phyloP scores from a whole-genome alignment of 2,797 vertebrate species.

The Microcaecilia unicolor region DNA sequence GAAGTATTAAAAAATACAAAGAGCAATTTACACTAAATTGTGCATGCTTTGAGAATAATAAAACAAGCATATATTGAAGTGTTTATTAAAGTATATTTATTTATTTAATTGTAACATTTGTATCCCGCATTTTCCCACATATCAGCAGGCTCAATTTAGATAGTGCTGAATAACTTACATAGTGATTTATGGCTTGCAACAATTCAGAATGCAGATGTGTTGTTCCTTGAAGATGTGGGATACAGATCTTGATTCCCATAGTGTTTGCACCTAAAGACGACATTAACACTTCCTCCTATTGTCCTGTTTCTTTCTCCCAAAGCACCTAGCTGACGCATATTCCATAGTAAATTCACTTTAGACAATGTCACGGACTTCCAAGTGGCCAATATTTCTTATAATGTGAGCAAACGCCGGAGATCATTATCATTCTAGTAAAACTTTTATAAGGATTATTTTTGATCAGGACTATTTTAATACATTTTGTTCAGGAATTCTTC shows the following conservation, averaged over 20 bases:
- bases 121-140: too few relatives aligned
- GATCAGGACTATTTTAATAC: too few relatives aligned
- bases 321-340: conserved; percentile 52
- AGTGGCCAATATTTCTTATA: conserved; percentile 22
- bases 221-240: conserved; percentile 22
- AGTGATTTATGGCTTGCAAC: too few relatives aligned
- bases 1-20: too few relatives aligned
- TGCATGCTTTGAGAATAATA: too few relatives aligned
- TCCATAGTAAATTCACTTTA: conserved; percentile 19
- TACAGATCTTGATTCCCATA: conserved; percentile 28
- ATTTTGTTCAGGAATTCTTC: too few relatives aligned
- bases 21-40: too few relatives aligned
- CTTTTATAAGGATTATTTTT: conserved; percentile 12
- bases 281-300: conserved; percentile 61
- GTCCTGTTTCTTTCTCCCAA: conserved; percentile 37
- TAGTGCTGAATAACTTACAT: too few relatives aligned
- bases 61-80: too few relatives aligned
- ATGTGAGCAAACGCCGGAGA: conserved; percentile 33
- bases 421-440: conserved; percentile 31
- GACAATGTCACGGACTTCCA: conserved; percentile 20
- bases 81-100: too few relatives aligned
- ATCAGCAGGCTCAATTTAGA: too few relatives aligned
- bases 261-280: conserved; percentile 58
- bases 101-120: too few relatives aligned
- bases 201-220: conserved; percentile 49